phyloP scores from a whole-genome alignment of 2,888 invertebrate genomes.

The Hirtodrosophila confusa region DNA sequence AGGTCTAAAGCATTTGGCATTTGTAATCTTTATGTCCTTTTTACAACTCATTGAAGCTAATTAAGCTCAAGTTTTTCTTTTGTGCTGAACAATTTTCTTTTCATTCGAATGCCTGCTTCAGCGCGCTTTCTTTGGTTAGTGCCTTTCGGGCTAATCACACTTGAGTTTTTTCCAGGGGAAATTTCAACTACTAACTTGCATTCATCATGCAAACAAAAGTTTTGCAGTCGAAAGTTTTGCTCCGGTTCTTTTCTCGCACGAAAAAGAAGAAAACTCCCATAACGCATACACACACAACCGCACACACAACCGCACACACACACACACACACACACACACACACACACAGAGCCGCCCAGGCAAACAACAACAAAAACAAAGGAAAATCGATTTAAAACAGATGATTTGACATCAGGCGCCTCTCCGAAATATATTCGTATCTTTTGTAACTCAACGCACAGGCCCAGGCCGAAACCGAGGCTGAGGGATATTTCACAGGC shows the following conservation, averaged over 20 bases:
- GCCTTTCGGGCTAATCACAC: constrained; percentile 26
- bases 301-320: too few species aligned
- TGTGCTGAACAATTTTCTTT: constrained; percentile 16
- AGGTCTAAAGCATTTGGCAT: neutral
- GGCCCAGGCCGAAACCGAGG: constrained; percentile 11
- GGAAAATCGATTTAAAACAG: constrained; percentile 76
- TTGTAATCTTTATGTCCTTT: constrained; percentile 11
- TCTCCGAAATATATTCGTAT: constrained; percentile 35
- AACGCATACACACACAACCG: constrained; percentile 15
- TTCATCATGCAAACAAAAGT: constrained; percentile 48
- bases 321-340: neutral
- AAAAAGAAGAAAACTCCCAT: constrained; percentile 15
- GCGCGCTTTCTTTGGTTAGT: constrained; percentile 4
- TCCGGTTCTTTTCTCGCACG: constrained; percentile 5
- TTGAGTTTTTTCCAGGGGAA: constrained; percentile 23
- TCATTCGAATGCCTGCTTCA: neutral
- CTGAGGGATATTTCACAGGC: constrained; percentile 48
- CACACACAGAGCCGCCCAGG: constrained; percentile 10
- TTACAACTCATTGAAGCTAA: constrained; percentile 30
- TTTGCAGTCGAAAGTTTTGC: constrained; percentile 24
- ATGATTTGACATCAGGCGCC: constrained; percentile 67
- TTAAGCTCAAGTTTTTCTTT: constrained; percentile 26
- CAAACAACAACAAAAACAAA: constrained; percentile 54
- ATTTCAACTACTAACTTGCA: constrained; percentile 24
- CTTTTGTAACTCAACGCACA: constrained; percentile 24